Conservation (phyloP, 2,113 vertebrate species). For the Centropus bengalensis region DNA sequence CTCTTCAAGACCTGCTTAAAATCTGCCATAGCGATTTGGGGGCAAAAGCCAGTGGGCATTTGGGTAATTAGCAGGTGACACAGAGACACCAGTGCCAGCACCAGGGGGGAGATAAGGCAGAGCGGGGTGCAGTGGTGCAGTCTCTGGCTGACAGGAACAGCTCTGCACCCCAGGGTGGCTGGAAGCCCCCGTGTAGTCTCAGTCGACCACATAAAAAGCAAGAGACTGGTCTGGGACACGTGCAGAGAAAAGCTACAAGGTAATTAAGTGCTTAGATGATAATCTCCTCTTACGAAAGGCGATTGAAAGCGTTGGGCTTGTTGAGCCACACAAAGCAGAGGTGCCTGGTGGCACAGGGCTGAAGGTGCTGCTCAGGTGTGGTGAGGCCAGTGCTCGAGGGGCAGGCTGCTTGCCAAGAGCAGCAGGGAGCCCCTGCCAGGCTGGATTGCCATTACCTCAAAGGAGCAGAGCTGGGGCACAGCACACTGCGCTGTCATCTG, state of each 20-base stretch:
- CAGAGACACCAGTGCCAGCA: not conserved
- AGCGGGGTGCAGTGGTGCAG: rapidly evolving
- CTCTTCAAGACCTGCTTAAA: not conserved
- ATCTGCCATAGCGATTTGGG: not conserved
- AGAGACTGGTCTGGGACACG: not conserved
- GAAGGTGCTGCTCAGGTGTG: not conserved
- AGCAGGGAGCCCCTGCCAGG: not conserved
- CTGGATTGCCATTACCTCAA: not conserved
- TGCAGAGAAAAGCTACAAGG: conserved; percentile 15
- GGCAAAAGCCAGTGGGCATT: not conserved
- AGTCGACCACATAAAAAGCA: not conserved
- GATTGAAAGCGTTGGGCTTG: conserved; percentile 11
- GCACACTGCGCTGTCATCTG: not conserved
- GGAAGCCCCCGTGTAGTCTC: rapidly evolving
- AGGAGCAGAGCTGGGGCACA: not conserved
- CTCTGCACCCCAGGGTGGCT: not conserved
- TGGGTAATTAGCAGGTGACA: not conserved
- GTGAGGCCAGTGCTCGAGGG: not conserved
- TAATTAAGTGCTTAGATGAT: conserved; percentile 50
- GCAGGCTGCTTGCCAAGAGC: rapidly evolving
- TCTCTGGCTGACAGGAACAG: not conserved
- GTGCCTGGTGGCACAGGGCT: not conserved
- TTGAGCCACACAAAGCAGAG: not conserved
- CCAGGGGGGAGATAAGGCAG: not conserved
- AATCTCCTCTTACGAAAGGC: conserved; percentile 59